Conservation (phyloP, 37 sponge, comb jelly and placozoan species). For the Bolinopsis microptera region DNA sequence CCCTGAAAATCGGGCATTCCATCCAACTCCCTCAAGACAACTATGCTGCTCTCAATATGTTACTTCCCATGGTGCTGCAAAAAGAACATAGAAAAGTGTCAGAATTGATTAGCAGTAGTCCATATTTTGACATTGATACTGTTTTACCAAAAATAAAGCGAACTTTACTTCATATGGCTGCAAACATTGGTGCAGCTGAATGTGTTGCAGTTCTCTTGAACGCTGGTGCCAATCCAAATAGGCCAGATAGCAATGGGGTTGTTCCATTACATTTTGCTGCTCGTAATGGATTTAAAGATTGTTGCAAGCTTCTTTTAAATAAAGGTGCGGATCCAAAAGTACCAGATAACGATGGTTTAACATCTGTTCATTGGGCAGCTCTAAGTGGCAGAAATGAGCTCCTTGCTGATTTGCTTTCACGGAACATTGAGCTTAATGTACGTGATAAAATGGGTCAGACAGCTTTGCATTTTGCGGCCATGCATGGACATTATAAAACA, state of each 20-base stretch:
- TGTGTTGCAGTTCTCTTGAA: constrained; percentile 76
- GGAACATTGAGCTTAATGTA: constrained; percentile 56
- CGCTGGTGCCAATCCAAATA: constrained; percentile 78
- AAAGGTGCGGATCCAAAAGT: constrained; percentile 61
- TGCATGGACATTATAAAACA: constrained; percentile 58
- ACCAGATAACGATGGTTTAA: constrained; percentile 59
- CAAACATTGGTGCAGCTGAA: constrained; percentile 79
- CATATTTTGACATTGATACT: constrained; percentile 56
- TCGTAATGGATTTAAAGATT: constrained; percentile 80
- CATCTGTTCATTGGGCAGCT: constrained; percentile 89
- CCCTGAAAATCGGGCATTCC: constrained; percentile 62
- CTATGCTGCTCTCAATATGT: constrained; percentile 43
- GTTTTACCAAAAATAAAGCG: constrained; percentile 59
- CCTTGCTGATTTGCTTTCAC: constrained; percentile 72
- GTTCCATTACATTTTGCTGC: constrained; percentile 87
- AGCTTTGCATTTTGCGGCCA: constrained; percentile 51
- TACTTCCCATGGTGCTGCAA: constrained; percentile 63
- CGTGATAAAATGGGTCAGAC: constrained; percentile 48
- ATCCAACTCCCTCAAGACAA: constrained; percentile 56
- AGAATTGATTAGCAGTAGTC: constrained; percentile 24
- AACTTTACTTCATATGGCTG: constrained; percentile 59
- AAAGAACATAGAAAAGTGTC: constrained; percentile 55
- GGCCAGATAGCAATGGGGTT: constrained; percentile 77
- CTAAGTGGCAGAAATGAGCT: constrained; percentile 87
- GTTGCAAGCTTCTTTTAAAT: constrained; percentile 27